Conservation (phyloP, 2,888 invertebrate species). For the Harpalus rubripes region DNA sequence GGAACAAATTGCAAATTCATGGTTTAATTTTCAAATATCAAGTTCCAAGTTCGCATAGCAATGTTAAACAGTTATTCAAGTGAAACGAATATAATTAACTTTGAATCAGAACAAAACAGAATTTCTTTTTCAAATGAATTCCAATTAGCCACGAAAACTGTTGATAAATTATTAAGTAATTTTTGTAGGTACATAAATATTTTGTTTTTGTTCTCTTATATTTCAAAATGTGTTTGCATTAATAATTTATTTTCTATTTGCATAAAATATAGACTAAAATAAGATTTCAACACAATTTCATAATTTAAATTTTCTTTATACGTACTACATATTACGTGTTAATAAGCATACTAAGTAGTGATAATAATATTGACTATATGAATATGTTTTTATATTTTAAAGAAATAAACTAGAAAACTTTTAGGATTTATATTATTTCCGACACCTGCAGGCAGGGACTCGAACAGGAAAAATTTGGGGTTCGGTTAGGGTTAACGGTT, state of each 20-base stretch:
- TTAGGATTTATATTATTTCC: too few relatives aligned
- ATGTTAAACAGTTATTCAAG: slow-evolving; percentile 9
- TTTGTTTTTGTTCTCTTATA: not conserved
- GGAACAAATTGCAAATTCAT: not conserved
- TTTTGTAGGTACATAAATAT: not conserved
- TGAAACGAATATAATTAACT: slow-evolving; percentile 19
- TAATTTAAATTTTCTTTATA: not conserved
- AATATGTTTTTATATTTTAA: too few relatives aligned
- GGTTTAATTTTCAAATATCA: not conserved
- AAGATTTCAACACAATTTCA: not conserved
- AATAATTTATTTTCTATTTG: slow-evolving; percentile 34
- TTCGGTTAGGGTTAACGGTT: too few relatives aligned
- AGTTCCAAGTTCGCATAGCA: slow-evolving; percentile 24
- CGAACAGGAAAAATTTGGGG: too few relatives aligned
- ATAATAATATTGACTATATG: too few relatives aligned
- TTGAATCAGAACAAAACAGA: slow-evolving; percentile 14
- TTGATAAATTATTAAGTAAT: slow-evolving; percentile 15
- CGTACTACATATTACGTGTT: too few relatives aligned
- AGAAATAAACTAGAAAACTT: too few relatives aligned
- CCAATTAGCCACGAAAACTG: slow-evolving; percentile 11
- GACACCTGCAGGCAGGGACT: too few relatives aligned
- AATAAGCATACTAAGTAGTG: too few relatives aligned
- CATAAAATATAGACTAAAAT: not conserved
- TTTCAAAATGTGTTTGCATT: slow-evolving; percentile 4
- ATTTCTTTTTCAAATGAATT: not conserved